A percentile compares a stretch with the other conserved stretches of the same genome.
Conservation (phyloP, 2,888 invertebrate species). For the Tetrapedia diversipes region DNA sequence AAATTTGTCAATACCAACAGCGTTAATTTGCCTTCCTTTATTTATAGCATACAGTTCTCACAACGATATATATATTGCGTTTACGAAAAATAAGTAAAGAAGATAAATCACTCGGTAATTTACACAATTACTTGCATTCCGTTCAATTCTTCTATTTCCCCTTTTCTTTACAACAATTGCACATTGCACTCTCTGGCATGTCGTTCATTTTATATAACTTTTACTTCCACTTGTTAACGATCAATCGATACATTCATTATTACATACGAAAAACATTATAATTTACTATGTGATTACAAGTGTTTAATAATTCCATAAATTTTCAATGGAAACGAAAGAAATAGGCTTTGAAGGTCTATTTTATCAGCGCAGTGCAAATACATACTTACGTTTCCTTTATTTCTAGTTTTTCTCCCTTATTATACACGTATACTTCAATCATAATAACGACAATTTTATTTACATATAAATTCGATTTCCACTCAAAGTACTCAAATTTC, state of each 20-base stretch:
- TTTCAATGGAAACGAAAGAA: background rate
- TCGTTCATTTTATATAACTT: conserved; percentile 63
- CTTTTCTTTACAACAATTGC: background rate
- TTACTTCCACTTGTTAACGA: conserved; percentile 70
- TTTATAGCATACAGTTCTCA: background rate
- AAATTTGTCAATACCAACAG: background rate
- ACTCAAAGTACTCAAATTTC: conserved; percentile 3
- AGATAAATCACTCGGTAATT: background rate
- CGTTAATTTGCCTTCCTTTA: background rate
- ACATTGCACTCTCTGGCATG: background rate
- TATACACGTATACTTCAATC: conserved; percentile 9
- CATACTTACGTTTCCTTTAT: conserved; percentile 3
- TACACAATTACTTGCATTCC: background rate
- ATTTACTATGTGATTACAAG: conserved; percentile 61
- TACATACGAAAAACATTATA: no score
- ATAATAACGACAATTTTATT: conserved; percentile 19
- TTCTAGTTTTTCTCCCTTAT: background rate
- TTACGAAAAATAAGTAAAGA: background rate
- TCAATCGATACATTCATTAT: conserved; percentile 70
- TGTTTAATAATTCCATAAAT: background rate
- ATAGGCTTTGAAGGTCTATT: background rate
- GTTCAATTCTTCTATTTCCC: background rate
- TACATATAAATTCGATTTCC: conserved; percentile 17
- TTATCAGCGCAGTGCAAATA: conserved; percentile 20
- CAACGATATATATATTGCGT: background rate